Base-by-base conservation (phyloP, 1,140 invertebrate genomes). In the Neuroterus valhalla region DNA sequence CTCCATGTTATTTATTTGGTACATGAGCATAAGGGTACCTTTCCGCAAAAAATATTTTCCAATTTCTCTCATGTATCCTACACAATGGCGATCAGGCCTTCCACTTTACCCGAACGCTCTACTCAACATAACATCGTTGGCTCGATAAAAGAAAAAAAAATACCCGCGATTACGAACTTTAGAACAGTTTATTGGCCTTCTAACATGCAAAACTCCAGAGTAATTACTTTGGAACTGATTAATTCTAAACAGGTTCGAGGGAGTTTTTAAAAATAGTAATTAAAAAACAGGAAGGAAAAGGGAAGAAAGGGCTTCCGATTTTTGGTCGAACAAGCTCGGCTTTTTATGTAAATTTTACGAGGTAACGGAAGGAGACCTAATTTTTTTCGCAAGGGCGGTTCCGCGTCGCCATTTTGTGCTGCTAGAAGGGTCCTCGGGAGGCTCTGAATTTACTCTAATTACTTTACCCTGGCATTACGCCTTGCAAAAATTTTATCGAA, bases 391-490 rank as follows among this genome's bases (percentile, higher is more conserved):
- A 84, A 85, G 85, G 82, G 55, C 55, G 55, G 55, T 62, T 62
- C 55, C 26, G 81, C 84, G 80, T 71, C 86, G 87, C 87, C 87
- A 88, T 88, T 87, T 88, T 87, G 84, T 75, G 73, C 72, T 80
- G 72, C 77, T 78, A 77, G 71, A 86, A 87, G 85, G 86, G 85
- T 85, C 78, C 82, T 66, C 76, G 75, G 78, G 70, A 85, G 80
- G 77, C 82, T 77, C 81, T 84, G 85, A 86, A 87, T 88, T 87
- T 86, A 87, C 85, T 85, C 86, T 85, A 86, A 88, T 87, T 87
- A 85, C 83, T 86, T 86, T 87, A 79, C 81, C 80, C 78, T 70
- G 71, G 77, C 62, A 77, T 75, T 77, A 68, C 76, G 79, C 79
- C 81, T 80, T 81, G 81, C 62, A 78, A 85, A 86, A 87, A 84